These are phyloP conservation scores for Dascyllus trimaculatus DNA, from an alignment of 2,113 vertebrate genomes.

Conservation along the genomic window DNA sequence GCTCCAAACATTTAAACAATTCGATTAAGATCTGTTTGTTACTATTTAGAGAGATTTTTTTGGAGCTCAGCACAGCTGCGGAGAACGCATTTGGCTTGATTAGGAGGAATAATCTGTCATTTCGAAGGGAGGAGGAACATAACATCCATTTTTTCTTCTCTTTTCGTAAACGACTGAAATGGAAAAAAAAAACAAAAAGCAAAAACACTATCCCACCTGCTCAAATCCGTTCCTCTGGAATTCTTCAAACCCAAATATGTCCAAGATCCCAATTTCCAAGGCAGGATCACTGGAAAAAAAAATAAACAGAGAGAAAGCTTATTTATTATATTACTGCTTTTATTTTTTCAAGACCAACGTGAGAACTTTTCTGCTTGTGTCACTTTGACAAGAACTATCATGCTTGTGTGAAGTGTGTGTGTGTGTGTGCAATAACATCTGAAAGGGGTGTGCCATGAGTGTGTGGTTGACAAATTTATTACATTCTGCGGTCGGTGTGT, in stretches of 20 bases:
- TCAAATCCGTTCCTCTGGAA: slow-evolving; percentile 94
- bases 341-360: not conserved
- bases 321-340: not conserved
- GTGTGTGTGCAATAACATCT: slow-evolving; percentile 37
- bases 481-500: slow-evolving; percentile 40
- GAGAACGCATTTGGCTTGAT: slow-evolving; percentile 12
- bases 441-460: slow-evolving; percentile 39
- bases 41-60: slow-evolving; percentile 22
- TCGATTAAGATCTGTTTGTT: slow-evolving; percentile 45
- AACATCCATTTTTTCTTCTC: not conserved
- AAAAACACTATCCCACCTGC: slow-evolving; percentile 84
- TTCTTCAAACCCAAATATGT: slow-evolving; percentile 96
- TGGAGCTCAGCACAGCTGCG: not conserved
- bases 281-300: slow-evolving; percentile 83
- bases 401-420: not conserved
- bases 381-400: slow-evolving; percentile 18
- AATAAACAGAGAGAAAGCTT: not conserved
- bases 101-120: not conserved
- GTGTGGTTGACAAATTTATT: slow-evolving; percentile 38
- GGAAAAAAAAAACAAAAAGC: not conserved
- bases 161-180: not conserved
- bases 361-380: slow-evolving; percentile 12
- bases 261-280: slow-evolving; percentile 91
- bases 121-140: not conserved
- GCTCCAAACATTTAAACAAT: slow-evolving; percentile 53